Evolutionary conservation across 2,797 vertebrate genomes (phyloP).

Genomic region (Eremophila alpestris): DNA sequence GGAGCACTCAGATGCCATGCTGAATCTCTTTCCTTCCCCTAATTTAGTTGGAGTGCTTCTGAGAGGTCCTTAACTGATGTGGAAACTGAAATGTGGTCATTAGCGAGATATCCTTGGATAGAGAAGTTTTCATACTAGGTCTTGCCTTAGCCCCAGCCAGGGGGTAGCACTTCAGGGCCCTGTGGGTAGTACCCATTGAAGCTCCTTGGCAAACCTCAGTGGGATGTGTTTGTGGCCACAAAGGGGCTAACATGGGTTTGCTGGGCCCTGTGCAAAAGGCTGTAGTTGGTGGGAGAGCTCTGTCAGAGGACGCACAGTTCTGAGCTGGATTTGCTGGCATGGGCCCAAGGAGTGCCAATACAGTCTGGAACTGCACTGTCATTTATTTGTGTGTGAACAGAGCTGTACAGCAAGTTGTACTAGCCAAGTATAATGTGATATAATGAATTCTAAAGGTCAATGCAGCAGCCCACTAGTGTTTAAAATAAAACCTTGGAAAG

Average conservation of each 20-base stretch:
- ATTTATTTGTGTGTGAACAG: background rate
- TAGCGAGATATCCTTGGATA: fast-evolving
- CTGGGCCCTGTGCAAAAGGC: background rate
- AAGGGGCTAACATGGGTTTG: background rate
- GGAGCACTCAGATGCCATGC: background rate
- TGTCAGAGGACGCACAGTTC: background rate
- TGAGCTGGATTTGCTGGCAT: background rate
- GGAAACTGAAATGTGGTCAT: background rate
- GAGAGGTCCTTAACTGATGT: background rate
- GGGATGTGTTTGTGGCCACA: fast-evolving
- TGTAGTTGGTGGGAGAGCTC: background rate
- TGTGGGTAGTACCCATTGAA: background rate
- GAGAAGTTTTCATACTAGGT: background rate
- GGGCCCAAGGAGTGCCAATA: background rate
- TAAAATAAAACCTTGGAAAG: background rate
- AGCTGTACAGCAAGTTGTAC: background rate
- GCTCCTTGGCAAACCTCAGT: fast-evolving
- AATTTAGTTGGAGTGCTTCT: background rate
- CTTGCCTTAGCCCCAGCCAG: background rate
- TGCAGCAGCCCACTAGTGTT: background rate
- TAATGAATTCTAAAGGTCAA: background rate
- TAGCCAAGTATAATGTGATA: background rate
- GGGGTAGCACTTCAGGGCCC: background rate
- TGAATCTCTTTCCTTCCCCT: background rate
- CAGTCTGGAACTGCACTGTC: background rate